Evolutionary conservation across 2,888 invertebrate genomes (phyloP).

Genomic region (Dusona sp.): DNA sequence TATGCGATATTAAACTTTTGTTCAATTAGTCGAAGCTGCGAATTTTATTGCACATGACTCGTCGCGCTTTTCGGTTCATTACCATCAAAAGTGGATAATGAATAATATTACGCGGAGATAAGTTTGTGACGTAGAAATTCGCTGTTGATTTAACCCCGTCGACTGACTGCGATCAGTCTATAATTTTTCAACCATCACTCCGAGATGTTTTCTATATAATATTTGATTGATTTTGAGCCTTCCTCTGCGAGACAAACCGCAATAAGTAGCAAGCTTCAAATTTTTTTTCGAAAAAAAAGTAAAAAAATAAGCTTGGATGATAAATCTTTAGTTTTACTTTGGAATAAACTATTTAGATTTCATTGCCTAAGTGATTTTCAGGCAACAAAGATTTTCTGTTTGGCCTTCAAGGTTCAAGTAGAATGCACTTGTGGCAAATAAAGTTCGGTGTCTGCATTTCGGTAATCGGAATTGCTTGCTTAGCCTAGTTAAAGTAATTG

Average conservation of each 20-base stretch:
- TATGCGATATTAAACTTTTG: neutral
- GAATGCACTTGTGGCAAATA: neutral
- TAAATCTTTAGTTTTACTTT: neutral
- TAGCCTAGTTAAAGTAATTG: neutral
- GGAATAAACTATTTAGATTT: neutral
- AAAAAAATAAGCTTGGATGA: neutral
- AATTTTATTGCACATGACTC: neutral
- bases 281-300: neutral
- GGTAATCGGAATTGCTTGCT: neutral
- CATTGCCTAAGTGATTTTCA: neutral
- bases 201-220: neutral
- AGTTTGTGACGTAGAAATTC: neutral
- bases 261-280: neutral
- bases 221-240: neutral
- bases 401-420: neutral
- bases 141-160: neutral
- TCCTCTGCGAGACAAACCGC: neutral
- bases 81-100: neutral
- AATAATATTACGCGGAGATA: neutral
- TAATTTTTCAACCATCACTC: no score
- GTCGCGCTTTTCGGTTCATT: neutral
- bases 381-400: neutral
- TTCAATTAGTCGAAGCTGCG: neutral
- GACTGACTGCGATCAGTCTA: no score
- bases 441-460: neutral